Percentiles rank a stretch among this genome's conserved stretches.
phyloP scores from a whole-genome alignment of 2,113 vertebrate genomes.

The Sapayoa aenigma region DNA sequence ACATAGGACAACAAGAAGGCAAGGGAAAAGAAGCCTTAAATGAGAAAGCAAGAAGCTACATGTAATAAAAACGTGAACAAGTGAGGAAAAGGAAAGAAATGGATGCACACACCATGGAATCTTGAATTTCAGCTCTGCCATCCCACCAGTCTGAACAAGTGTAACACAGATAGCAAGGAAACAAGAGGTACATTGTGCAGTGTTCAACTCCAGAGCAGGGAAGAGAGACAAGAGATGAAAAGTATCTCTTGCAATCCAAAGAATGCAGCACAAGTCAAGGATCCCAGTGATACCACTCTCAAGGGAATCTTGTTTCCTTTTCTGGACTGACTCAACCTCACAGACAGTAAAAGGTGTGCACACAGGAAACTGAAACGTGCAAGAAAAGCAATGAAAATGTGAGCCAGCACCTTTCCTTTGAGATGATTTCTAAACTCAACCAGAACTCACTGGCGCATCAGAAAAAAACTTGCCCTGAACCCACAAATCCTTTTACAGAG shows the following conservation, averaged over 20 bases:
- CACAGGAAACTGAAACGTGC: fast-evolving
- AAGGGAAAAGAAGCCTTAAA: background rate
- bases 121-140: background rate
- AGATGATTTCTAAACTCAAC: background rate
- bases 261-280: background rate
- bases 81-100: background rate
- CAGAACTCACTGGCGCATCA: fast-evolving
- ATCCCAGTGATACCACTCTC: background rate
- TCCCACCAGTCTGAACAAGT: background rate
- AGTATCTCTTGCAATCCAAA: background rate
- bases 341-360: background rate
- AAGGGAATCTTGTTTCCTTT: background rate
- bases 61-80: background rate
- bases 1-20: background rate
- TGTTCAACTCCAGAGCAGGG: background rate
- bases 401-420: background rate
- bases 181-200: constrained; percentile 25
- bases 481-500: background rate
- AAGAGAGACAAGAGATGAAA: background rate
- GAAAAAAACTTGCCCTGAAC: background rate
- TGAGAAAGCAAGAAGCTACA: background rate
- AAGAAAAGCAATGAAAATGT: background rate
- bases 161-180: background rate
- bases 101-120: background rate
- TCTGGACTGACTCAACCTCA: background rate